phyloP scores from a whole-genome alignment of 2,113 vertebrate species.

The Varanus komodoensis region DNA sequence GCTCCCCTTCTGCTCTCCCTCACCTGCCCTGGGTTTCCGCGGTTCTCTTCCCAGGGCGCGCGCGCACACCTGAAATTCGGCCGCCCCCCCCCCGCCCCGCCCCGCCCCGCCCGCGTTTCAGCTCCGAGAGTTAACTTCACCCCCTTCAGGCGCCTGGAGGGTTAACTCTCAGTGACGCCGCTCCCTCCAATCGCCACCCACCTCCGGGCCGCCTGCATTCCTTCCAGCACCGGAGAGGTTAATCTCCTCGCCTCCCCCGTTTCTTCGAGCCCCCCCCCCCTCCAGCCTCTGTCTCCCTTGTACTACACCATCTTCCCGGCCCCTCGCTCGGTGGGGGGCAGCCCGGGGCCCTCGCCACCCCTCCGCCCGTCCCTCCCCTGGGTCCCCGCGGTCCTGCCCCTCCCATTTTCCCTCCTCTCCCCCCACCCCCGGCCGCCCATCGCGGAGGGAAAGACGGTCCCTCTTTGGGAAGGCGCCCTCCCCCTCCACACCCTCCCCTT shows the following conservation, averaged over 20 bases:
- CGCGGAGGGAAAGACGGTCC: background rate
- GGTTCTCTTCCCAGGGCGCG: too few species aligned
- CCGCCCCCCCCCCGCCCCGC: too few species aligned
- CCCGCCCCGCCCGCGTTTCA: too few species aligned
- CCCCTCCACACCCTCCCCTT: slow-evolving; percentile 1
- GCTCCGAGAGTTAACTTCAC: too few species aligned
- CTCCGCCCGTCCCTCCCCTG: background rate
- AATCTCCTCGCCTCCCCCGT: background rate
- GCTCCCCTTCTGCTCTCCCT: background rate
- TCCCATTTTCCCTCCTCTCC: too few species aligned
- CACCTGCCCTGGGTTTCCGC: too few species aligned
- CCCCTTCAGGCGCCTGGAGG: background rate
- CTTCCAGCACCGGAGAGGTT: slow-evolving; percentile 1
- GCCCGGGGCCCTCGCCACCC: background rate
- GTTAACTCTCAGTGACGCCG: slow-evolving; percentile 13
- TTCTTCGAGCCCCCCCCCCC: too few species aligned
- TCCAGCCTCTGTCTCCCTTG: background rate
- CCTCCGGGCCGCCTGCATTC: background rate
- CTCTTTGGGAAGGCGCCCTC: background rate
- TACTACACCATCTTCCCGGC: background rate
- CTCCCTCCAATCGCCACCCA: background rate
- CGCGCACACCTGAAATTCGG: too few species aligned
- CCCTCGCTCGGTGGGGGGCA: background rate
- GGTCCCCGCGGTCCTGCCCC: background rate
- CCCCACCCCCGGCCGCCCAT: background rate